These are phyloP conservation scores for Rhinolophus sinicus DNA, from an alignment of 2,113 vertebrate genomes.

Conservation along the genomic window DNA sequence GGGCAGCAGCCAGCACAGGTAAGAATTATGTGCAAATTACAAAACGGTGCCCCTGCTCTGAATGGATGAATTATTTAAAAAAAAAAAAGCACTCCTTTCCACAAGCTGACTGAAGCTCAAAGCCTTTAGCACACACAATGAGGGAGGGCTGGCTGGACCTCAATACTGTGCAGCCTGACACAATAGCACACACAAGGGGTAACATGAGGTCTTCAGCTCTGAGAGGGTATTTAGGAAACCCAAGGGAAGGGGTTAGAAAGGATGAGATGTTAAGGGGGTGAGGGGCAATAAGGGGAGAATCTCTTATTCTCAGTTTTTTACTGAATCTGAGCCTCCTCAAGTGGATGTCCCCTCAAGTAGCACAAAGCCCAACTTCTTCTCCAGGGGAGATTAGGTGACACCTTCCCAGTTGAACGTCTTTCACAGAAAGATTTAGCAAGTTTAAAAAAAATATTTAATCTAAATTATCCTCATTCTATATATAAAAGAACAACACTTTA, in stretches of 20 bases:
- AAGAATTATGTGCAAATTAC: background rate
- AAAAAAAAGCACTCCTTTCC: background rate
- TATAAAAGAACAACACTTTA: background rate
- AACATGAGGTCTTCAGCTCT: background rate
- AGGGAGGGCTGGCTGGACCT: background rate
- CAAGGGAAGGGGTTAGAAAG: background rate
- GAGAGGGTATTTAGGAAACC: background rate
- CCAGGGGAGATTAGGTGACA: background rate
- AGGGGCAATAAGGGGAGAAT: background rate
- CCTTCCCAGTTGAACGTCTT: background rate
- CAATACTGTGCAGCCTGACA: background rate
- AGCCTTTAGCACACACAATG: background rate
- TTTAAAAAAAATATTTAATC: background rate
- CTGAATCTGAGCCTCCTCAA: background rate
- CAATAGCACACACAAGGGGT: background rate
- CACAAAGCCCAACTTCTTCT: background rate
- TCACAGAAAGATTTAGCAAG: background rate
- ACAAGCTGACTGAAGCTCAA: background rate
- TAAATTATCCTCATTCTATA: background rate
- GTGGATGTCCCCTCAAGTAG: background rate
- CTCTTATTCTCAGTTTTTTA: background rate
- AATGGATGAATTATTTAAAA: background rate
- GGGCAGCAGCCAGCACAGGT: background rate
- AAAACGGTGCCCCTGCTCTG: background rate
- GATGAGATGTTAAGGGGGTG: background rate